A percentile compares a stretch with the other conserved stretches of the same genome.
Conservation (phyloP, 2,888 invertebrate species). For the Stenoptilia bipunctidactyla region DNA sequence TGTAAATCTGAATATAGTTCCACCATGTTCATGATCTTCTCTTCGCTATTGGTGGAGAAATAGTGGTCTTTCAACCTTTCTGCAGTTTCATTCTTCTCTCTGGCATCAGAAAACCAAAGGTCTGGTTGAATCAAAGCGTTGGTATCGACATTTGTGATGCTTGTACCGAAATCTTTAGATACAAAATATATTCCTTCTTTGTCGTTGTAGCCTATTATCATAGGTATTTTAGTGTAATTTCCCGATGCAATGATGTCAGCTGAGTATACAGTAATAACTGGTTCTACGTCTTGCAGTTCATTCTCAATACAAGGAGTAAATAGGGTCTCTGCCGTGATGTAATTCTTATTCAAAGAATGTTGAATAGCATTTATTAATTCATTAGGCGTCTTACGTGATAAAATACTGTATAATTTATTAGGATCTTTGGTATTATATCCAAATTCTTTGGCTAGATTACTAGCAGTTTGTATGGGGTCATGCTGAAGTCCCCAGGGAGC, state of each 20-base stretch:
- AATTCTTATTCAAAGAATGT: conserved; percentile 1
- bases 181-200: conserved; percentile 42
- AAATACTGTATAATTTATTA: conserved; percentile 33
- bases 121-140: conserved; percentile 31
- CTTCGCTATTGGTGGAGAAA: conserved; percentile 28
- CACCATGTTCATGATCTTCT: conserved; percentile 9
- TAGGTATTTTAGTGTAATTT: conserved; percentile 41
- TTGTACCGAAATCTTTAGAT: conserved; percentile 34
- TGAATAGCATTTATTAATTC: conserved; percentile 25
- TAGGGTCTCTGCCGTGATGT: conserved; percentile 11
- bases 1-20: conserved; percentile 33
- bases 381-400: conserved; percentile 32
- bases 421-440: conserved; percentile 32
- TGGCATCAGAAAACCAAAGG: conserved; percentile 27
- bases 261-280: conserved; percentile 42
- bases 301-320: conserved; percentile 42
- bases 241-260: conserved; percentile 31
- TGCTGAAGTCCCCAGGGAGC: conserved; percentile 42
- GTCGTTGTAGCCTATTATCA: conserved; percentile 38
- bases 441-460: conserved; percentile 39
- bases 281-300: conserved; percentile 36
- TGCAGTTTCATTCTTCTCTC: conserved; percentile 24
- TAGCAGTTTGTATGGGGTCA: conserved; percentile 37
- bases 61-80: conserved; percentile 39
- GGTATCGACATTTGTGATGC: conserved; percentile 27